Evolutionary conservation across 1,140 invertebrate genomes (phyloP).

Genomic region (Amphibalanus amphitrite): DNA sequence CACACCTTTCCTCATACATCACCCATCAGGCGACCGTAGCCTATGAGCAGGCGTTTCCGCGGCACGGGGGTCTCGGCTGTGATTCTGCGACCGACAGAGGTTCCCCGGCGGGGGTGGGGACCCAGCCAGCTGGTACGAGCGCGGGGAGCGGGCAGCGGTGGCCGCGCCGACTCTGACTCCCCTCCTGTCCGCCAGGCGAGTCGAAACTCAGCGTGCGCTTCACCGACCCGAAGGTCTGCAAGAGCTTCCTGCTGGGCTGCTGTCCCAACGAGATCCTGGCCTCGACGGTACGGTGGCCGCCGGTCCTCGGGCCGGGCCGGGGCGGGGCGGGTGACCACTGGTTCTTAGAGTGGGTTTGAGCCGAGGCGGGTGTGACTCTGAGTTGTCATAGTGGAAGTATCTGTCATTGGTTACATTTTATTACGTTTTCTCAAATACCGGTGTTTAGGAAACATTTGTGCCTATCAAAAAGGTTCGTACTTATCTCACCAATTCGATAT

Average conservation of each 20-base stretch:
- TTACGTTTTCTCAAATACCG: neutral
- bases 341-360: neutral
- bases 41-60: too few species aligned
- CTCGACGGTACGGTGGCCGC: conserved; percentile 66
- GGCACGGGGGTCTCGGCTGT: too few species aligned
- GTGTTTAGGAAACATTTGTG: neutral
- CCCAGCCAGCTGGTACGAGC: neutral
- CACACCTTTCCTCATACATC: too few species aligned
- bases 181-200: neutral
- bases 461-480: neutral
- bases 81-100: too few species aligned
- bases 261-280: conserved; percentile 96
- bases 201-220: conserved; percentile 35
- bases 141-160: too few species aligned
- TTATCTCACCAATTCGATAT: too few species aligned
- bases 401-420: too few species aligned
- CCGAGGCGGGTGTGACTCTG: neutral
- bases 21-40: too few species aligned
- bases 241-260: conserved; percentile 90
- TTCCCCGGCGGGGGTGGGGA: neutral
- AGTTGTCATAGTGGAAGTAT: too few species aligned
- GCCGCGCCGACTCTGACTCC: neutral
- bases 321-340: neutral
- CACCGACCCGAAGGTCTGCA: conserved; percentile 87
- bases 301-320: neutral